Conservation (phyloP, 2,888 invertebrate species). For the Emmelina monodactyla region DNA sequence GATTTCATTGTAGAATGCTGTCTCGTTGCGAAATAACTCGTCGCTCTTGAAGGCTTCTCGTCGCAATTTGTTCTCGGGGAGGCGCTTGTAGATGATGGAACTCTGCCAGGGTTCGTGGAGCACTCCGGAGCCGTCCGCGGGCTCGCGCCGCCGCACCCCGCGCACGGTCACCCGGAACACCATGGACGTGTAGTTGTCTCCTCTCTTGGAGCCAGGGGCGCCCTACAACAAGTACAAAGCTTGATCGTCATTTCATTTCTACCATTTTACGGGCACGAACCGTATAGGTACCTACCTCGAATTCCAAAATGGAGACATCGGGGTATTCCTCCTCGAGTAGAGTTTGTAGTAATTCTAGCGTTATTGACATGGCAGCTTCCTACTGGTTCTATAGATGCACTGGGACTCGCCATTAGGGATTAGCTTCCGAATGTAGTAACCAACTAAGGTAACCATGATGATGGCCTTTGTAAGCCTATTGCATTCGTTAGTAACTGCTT, state of each 20-base stretch:
- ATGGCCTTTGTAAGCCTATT: too few relatives aligned
- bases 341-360: conserved; percentile 62
- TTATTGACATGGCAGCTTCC: conserved; percentile 34
- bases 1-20: conserved; percentile 74
- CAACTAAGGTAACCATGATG: too few relatives aligned
- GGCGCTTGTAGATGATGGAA: conserved; percentile 74
- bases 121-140: conserved; percentile 30
- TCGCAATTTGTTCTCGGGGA: conserved; percentile 69
- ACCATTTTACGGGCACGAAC: not conserved
- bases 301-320: conserved; percentile 60
- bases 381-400: too few relatives aligned
- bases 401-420: too few relatives aligned
- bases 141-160: conserved; percentile 43
- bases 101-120: conserved; percentile 66
- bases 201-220: conserved; percentile 74
- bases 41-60: conserved; percentile 78
- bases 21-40: conserved; percentile 74
- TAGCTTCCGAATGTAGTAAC: too few relatives aligned
- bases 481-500: not conserved
- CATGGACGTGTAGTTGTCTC: conserved; percentile 79
- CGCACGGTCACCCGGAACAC: conserved; percentile 71
- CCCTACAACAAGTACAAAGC: conserved; percentile 40
- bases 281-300: conserved; percentile 42
- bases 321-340: conserved; percentile 63
- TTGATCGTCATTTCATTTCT: not conserved